Percentiles rank a stretch among this genome's conserved stretches.
These are phyloP conservation scores for Lampris incognitus DNA, from an alignment of 2,113 vertebrate species.

Conservation along the genomic window DNA sequence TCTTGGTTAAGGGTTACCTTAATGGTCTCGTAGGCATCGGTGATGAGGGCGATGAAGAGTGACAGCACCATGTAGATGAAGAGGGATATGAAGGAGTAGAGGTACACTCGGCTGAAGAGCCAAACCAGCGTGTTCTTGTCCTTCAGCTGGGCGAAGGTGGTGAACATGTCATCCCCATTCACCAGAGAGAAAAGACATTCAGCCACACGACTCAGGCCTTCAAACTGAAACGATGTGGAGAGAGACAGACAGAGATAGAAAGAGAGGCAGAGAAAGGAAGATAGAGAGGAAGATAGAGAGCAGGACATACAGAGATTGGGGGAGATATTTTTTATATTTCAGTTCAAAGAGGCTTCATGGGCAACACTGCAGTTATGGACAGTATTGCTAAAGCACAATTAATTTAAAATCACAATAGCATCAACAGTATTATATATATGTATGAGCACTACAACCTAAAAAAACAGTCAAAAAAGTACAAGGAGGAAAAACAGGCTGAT, in stretches of 20 bases:
- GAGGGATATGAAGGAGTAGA: slow-evolving; percentile 97
- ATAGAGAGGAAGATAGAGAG: background rate
- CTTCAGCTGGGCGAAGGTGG: slow-evolving; percentile 95
- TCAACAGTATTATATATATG: too few relatives aligned
- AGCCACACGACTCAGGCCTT: slow-evolving; percentile 91
- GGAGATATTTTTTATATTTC: too few relatives aligned
- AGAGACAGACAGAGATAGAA: background rate
- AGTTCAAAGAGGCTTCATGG: too few relatives aligned
- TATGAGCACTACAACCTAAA: too few relatives aligned
- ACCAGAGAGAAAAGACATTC: slow-evolving; percentile 97
- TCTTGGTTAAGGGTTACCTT: slow-evolving; percentile 84
- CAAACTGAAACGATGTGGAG: slow-evolving; percentile 84
- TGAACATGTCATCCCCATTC: slow-evolving; percentile 99
- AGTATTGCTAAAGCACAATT: too few relatives aligned
- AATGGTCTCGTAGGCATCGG: slow-evolving; percentile 95
- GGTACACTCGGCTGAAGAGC: slow-evolving; percentile 93
- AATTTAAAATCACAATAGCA: too few relatives aligned
- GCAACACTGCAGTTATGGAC: too few relatives aligned
- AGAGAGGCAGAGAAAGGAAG: background rate
- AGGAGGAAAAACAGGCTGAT: too few relatives aligned
- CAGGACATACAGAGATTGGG: background rate
- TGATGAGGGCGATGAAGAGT: slow-evolving; percentile 98
- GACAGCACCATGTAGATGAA: slow-evolving; percentile 99
- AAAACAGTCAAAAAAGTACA: too few relatives aligned
- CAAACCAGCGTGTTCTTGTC: slow-evolving; percentile 92